Evolutionary conservation across 2,888 invertebrate species (phyloP).

Genomic region (Nymphalis urticae): DNA sequence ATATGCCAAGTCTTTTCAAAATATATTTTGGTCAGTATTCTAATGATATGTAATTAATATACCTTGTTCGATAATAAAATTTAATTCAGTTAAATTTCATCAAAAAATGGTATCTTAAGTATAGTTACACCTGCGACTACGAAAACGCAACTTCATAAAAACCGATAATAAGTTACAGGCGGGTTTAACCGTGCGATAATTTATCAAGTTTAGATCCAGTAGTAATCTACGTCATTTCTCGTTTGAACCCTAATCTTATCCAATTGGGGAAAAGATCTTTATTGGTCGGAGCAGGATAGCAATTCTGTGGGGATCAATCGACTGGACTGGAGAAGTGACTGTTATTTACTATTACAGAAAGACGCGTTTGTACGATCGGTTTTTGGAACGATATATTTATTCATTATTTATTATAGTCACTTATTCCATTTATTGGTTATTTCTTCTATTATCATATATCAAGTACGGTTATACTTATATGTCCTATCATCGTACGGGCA

Average conservation of each 20-base stretch:
- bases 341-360: slow-evolving; percentile 48
- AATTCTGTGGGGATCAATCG: slow-evolving; percentile 35
- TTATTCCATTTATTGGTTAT: slow-evolving; percentile 24
- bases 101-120: no score
- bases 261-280: slow-evolving; percentile 69
- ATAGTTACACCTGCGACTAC: no score
- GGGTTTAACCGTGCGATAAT: slow-evolving; percentile 25
- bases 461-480: neutral
- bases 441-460: slow-evolving; percentile 8
- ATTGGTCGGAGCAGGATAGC: slow-evolving; percentile 33
- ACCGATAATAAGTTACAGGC: slow-evolving; percentile 22
- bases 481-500: neutral
- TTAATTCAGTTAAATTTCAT: no score
- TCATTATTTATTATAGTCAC: slow-evolving; percentile 31
- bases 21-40: no score
- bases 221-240: slow-evolving; percentile 57
- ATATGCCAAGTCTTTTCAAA: no score
- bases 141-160: slow-evolving; percentile 6
- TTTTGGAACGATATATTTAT: slow-evolving; percentile 32
- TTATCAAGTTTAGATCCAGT: slow-evolving; percentile 27
- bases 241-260: slow-evolving; percentile 56
- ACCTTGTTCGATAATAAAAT: no score
- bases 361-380: slow-evolving; percentile 28
- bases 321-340: slow-evolving; percentile 52
- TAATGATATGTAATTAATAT: no score